Conservation (phyloP, 2,113 vertebrate genomes). For the Poeciliopsis occidentalis region DNA sequence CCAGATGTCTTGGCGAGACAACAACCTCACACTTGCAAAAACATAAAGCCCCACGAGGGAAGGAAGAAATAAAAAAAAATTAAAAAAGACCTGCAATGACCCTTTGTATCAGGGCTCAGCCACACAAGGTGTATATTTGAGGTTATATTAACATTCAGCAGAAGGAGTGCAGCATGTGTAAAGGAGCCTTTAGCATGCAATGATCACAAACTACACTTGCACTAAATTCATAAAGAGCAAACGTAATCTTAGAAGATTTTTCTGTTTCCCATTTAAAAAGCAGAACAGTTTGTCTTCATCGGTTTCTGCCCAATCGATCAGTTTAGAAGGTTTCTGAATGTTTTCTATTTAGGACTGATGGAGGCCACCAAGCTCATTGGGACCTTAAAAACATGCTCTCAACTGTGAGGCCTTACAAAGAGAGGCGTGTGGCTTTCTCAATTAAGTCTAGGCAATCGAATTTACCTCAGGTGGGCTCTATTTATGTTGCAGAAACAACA, state of each 20-base stretch:
- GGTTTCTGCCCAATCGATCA: too few species aligned
- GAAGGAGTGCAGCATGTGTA: background rate
- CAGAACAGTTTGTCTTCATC: slow-evolving; percentile 11
- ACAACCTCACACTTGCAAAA: slow-evolving; percentile 53
- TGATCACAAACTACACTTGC: background rate
- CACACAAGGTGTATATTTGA: slow-evolving; percentile 1
- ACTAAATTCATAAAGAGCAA: background rate
- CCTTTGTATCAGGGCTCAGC: background rate
- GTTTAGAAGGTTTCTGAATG: too few species aligned
- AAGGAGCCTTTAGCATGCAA: background rate
- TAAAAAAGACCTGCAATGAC: background rate
- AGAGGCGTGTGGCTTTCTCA: too few species aligned
- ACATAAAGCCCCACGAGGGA: slow-evolving; percentile 15
- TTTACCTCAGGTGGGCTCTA: too few species aligned
- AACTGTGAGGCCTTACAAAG: too few species aligned
- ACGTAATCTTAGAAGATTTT: slow-evolving; percentile 10
- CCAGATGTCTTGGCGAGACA: slow-evolving; percentile 11
- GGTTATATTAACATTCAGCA: too few species aligned
- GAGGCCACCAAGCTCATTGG: too few species aligned
- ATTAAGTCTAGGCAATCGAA: too few species aligned
- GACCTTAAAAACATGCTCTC: too few species aligned
- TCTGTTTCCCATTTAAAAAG: slow-evolving; percentile 11
- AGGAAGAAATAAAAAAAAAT: slow-evolving; percentile 13
- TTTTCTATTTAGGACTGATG: too few species aligned
- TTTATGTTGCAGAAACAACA: too few species aligned